Base-by-base conservation (phyloP, 2,888 invertebrate species). In the Orgyia antiqua region DNA sequence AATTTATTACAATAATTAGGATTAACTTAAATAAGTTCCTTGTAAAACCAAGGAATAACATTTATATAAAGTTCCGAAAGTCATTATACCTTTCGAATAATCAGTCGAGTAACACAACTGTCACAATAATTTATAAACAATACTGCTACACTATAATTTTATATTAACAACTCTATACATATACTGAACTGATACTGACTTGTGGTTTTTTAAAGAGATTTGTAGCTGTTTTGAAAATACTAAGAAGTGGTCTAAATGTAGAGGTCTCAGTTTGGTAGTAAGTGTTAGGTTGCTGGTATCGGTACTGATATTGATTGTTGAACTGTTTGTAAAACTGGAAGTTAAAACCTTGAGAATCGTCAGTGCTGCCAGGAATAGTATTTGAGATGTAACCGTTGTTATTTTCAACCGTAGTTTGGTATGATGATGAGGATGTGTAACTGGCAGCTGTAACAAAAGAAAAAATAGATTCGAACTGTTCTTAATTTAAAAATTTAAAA, bases 31-130 rank as follows among this genome's bases (percentile, higher is more conserved):
- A n/a, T n/a, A n/a, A 68, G 56, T 68, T 75, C 83, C 84, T 83
- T 83, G 83, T 83, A 83, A 79, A 86, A 86, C 84, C 84, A 82
- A 86, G 82, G 78, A 77, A 76, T 80, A 74, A 74, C 73, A 75
- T 73, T 65, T 72, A 73, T 74, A 80, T 62, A 73, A 57, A 56
- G 63, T 63, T 83, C 79, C 84, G 75, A 79, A 71, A 70, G n/a
- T n/a, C n/a, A n/a, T n/a, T 15, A 15, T 50, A 45, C 57, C 66
- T 63, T 70, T 56, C 79, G 82, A 83, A 84, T 73, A 69, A 74
- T 86, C 84, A 86, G 83, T 86, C 84, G 66, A 72, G 82, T 71
- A 78, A 82, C 80, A 77, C 64, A 72, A 68, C 68, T 68, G 77
- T 82, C 73, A 80, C 76, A 65, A 72, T 77, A 75, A 75, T 68